Base-by-base conservation (phyloP, 2,888 invertebrate genomes). In the Pollenia amentaria region DNA sequence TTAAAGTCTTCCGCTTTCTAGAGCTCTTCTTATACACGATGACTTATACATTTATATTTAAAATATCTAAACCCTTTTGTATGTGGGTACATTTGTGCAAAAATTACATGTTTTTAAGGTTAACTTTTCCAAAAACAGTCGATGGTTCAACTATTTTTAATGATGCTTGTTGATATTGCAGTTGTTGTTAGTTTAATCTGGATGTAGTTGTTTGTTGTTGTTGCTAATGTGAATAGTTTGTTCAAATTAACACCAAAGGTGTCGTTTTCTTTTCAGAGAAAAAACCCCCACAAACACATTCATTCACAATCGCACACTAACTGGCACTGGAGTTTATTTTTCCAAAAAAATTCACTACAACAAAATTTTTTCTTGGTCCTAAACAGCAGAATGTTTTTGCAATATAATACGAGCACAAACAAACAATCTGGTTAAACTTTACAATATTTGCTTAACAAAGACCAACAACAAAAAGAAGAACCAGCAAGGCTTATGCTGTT, bases 161-260 rank as follows among this genome's bases (percentile, higher is more conserved):
- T 82, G 82, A 78, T 73, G 77, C 82, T 73, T 73, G 82, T 67
- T 85, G 65, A 53, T 77, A 69, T 76, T 75, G 70, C 67, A 73
- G 62, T 73, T 70, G 70, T 64, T 70, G 55, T 64, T 80, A 51
- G 64, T 48, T 40, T 29, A 18, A 18, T 38, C 42, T 53, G 8
- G n/a, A 12, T 40, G 42, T 48, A 72, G 51, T 72, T 84, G 64
- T 57, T 62, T 79, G 46, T 67, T 70, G 62, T 70, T 76, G 53
- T 60, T 77, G 9, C 77, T 75, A 84, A 84, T 84, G 80, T 60
- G 73, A 90, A 90, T 90, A 91, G 91, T 91, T 91, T 91, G 90
- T 91, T 91, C 90, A 91, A 91, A 91, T 91, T 91, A 92, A 91
- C 92, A 91, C 92, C 91, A 90, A 89, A 90, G 91, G 92, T 91